Base-by-base conservation (phyloP, 2,113 vertebrate genomes). In the Pionites leucogaster region DNA sequence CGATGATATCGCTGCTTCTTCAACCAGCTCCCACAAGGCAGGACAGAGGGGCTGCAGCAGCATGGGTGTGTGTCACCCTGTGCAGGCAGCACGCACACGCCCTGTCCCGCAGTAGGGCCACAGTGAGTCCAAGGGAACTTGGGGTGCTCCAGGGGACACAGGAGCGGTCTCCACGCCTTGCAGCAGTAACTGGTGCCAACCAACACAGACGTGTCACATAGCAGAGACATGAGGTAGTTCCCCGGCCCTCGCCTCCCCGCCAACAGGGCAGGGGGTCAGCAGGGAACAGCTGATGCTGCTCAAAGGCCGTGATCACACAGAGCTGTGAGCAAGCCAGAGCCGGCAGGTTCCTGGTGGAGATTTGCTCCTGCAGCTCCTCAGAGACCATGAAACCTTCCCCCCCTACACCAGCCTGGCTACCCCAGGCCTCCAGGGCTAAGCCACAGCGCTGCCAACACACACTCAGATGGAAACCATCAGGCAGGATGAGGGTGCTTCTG, bases 191-290 rank as follows among this genome's bases (percentile, higher is more conserved):
- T 1, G 6, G 28, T 88, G 85, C 90, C 85, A 77, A 17, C 33
- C 1, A 20, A 80, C 75, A 46, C 55, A 60, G 80, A 59, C 37
- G 2, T 13, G 46, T 70, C 76, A 55, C 93, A 84, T 78, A 93
- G 86, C 93, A 94, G 55, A 94, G 92, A 88, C 42, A 50, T 94
- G 90, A 95, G 80, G 76, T 93, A 80, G 93, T 71, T 65, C 75
- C 35, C 60, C 6, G 2, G 50, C 23, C 41, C 75, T 86, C 4
- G 1, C n/a, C 63, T 69, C 19, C 8, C 6, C 0, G 0, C 44
- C 2, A 72, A 47, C 78, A 55, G 57, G 50, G 53, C 75, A 70
- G 11, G 46, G 50, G 89, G 74, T 35, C 84, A 63, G 63, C 0
- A 31, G 31, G 35, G 0, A 47, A 2, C 0, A 6, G 62, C 15